Evolutionary conservation across 1,140 invertebrate species (phyloP).

Genomic region (Mercenaria mercenaria): DNA sequence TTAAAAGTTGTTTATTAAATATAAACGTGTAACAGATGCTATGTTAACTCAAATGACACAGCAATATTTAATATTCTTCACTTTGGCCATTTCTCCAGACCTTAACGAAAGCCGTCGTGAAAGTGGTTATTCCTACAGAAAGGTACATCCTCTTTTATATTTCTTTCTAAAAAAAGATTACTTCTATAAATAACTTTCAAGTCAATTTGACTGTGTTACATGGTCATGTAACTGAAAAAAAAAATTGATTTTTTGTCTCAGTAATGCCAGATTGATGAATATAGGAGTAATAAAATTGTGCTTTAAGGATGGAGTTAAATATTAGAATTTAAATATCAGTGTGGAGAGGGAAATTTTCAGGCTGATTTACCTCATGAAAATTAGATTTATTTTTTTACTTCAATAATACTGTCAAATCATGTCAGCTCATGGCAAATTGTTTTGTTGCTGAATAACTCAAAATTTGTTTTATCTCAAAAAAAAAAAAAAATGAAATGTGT

Average conservation of each 20-base stretch:
- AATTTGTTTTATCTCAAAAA: too few relatives aligned
- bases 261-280: conserved; percentile 4
- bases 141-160: conserved; percentile 87
- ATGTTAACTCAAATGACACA: conserved; percentile 61
- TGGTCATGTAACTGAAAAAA: neutral
- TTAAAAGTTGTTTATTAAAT: neutral
- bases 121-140: conserved; percentile 99
- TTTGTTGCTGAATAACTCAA: too few relatives aligned
- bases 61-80: conserved; percentile 60
- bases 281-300: too few relatives aligned
- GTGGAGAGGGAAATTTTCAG: too few relatives aligned
- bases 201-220: neutral
- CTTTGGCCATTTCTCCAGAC: conserved; percentile 88
- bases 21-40: neutral
- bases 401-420: too few relatives aligned
- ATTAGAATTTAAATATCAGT: too few relatives aligned
- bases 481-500: too few relatives aligned
- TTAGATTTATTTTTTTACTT: too few relatives aligned
- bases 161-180: conserved; percentile 18
- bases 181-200: neutral
- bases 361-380: too few relatives aligned
- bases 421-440: too few relatives aligned
- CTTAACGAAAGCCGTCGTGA: conserved; percentile 96
- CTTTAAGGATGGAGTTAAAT: neutral
- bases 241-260: neutral